Evolutionary conservation across 2,113 vertebrate species (phyloP).

Genomic region (Mionectes macconnelli): DNA sequence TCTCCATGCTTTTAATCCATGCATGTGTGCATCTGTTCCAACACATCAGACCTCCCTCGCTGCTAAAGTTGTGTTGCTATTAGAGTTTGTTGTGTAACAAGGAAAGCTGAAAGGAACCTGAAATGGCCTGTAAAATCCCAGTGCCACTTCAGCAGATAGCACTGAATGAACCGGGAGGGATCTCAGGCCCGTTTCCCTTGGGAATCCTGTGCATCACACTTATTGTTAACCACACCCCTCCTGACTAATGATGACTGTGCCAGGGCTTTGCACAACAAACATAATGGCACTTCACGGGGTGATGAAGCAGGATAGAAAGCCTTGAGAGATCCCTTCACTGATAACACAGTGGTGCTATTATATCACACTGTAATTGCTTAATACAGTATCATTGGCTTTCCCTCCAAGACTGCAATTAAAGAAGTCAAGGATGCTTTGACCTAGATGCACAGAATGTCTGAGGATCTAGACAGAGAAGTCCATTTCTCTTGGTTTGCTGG

Average conservation of each 20-base stretch:
- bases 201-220: background rate
- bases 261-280: background rate
- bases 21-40: background rate
- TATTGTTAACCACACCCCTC: background rate
- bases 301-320: background rate
- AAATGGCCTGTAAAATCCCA: background rate
- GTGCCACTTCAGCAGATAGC: background rate
- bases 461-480: background rate
- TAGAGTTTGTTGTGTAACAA: background rate
- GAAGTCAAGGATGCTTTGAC: background rate
- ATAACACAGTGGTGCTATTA: background rate
- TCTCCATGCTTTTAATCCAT: background rate
- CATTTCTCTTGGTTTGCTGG: background rate
- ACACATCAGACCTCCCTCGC: background rate
- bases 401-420: background rate
- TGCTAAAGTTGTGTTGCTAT: background rate
- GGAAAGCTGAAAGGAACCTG: background rate
- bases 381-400: background rate
- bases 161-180: background rate
- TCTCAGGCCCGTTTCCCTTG: background rate
- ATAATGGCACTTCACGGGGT: background rate
- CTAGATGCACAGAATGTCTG: background rate
- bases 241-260: slow-evolving; percentile 5
- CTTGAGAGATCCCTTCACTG: background rate
- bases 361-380: background rate